phyloP scores from a whole-genome alignment of 1,140 invertebrate species.

The Reticulitermes speratus region DNA sequence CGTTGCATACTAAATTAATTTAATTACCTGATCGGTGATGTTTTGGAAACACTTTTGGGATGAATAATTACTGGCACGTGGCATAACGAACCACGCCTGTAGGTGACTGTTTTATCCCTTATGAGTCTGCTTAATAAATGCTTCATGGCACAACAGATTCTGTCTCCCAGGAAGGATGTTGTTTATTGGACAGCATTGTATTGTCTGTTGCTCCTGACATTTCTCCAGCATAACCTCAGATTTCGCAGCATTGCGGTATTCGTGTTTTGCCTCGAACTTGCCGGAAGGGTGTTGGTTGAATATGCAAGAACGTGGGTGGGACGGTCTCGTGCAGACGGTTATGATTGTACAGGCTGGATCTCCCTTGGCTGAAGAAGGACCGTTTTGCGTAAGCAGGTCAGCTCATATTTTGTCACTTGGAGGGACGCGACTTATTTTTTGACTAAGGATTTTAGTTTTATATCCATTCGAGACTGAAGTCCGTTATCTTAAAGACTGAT shows the following conservation, averaged over 20 bases:
- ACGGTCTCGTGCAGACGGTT: background rate
- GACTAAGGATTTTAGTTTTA: too few relatives aligned
- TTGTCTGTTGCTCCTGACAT: background rate
- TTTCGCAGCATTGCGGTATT: background rate
- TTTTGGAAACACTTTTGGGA: background rate
- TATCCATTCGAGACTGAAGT: too few relatives aligned
- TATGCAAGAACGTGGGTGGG: background rate
- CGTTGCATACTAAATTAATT: too few relatives aligned
- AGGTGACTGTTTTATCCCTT: background rate
- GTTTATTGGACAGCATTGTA: background rate
- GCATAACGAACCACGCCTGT: background rate
- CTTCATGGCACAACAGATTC: background rate
- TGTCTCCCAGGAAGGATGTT: background rate
- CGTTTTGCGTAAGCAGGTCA: too few relatives aligned
- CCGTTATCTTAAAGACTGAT: too few relatives aligned
- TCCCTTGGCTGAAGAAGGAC: too few relatives aligned
- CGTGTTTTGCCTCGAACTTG: too few relatives aligned
- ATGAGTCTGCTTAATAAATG: background rate
- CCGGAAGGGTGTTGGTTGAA: background rate
- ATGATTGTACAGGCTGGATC: background rate
- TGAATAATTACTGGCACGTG: background rate
- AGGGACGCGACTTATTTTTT: too few relatives aligned
- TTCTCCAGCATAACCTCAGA: background rate
- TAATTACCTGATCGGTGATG: too few relatives aligned
- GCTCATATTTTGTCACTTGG: too few relatives aligned